phyloP scores from a whole-genome alignment of 2,888 invertebrate genomes.

The Erebia epiphron region DNA sequence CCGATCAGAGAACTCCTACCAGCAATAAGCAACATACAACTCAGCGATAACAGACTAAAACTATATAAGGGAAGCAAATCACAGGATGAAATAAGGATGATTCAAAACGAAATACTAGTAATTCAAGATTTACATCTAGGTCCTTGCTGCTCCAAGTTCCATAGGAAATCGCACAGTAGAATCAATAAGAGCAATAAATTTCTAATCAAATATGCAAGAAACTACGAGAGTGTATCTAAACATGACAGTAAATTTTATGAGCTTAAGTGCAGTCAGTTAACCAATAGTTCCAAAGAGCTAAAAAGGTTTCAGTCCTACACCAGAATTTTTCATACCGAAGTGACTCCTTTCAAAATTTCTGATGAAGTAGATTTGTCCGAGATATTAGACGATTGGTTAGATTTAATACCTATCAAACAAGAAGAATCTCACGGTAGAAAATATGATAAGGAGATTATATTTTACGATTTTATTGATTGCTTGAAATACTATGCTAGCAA shows the following conservation, averaged over 20 bases:
- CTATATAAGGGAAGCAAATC: constrained; percentile 50
- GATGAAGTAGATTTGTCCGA: constrained; percentile 50
- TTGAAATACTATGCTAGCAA: constrained; percentile 20
- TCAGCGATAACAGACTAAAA: constrained; percentile 21
- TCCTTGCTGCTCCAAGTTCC: constrained; percentile 37
- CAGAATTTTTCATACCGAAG: constrained; percentile 40
- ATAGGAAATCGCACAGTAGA: constrained; percentile 41
- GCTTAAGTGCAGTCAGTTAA: background rate
- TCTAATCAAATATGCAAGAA: constrained; percentile 17
- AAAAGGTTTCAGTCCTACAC: constrained; percentile 21
- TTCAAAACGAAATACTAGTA: constrained; percentile 44
- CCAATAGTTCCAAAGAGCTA: background rate
- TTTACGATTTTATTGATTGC: constrained; percentile 36
- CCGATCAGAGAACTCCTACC: constrained; percentile 23
- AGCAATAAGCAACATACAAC: constrained; percentile 25
- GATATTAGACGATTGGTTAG: constrained; percentile 37
- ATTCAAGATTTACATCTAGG: constrained; percentile 43
- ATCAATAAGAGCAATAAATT: constrained; percentile 17
- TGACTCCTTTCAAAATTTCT: constrained; percentile 25
- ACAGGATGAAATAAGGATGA: constrained; percentile 49
- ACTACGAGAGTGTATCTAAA: constrained; percentile 12
- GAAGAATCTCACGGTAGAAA: constrained; percentile 27
- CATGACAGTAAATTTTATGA: constrained; percentile 1
- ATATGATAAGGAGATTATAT: constrained; percentile 33
- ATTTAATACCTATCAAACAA: constrained; percentile 35